phyloP scores from a whole-genome alignment of 1,140 invertebrate species.

The Drosophila suzukii region DNA sequence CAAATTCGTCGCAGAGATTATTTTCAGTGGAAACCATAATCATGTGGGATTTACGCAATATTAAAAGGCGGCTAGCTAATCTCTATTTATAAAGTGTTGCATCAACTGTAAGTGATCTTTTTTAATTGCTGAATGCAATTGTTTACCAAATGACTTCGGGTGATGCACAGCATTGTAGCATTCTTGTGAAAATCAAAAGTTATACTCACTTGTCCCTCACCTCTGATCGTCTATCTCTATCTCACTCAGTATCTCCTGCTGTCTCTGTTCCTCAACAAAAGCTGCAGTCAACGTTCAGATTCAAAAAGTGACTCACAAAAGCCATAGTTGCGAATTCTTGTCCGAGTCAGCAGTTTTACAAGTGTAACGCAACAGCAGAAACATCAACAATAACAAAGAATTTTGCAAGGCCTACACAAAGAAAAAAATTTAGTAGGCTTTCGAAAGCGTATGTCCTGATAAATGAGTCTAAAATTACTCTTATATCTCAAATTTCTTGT shows the following conservation, averaged over 20 bases:
- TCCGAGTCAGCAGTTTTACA: constrained; percentile 61
- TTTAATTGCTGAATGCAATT: constrained; percentile 30
- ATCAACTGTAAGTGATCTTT: constrained; percentile 46
- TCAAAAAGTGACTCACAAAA: constrained; percentile 51
- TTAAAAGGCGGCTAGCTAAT: constrained; percentile 8
- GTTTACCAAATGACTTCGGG: constrained; percentile 16
- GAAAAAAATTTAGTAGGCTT: neutral
- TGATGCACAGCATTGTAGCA: constrained; percentile 39
- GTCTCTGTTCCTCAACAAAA: constrained; percentile 27
- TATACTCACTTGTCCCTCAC: constrained; percentile 11
- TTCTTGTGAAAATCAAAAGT: constrained; percentile 55
- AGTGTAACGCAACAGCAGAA: constrained; percentile 37
- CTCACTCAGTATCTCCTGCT: neutral
- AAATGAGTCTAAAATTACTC: neutral
- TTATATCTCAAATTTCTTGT: no score
- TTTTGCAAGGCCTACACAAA: constrained; percentile 64
- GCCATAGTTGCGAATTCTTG: constrained; percentile 40
- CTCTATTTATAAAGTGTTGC: constrained; percentile 50
- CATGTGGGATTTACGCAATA: constrained; percentile 13
- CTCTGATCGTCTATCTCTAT: constrained; percentile 13
- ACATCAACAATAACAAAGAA: constrained; percentile 25
- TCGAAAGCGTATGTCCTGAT: neutral
- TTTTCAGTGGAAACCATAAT: constrained; percentile 13
- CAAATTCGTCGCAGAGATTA: constrained; percentile 26
- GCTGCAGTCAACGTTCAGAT: constrained; percentile 34